These are phyloP conservation scores for Nemurella pictetii DNA, from an alignment of 2,888 invertebrate species.

Conservation along the genomic window DNA sequence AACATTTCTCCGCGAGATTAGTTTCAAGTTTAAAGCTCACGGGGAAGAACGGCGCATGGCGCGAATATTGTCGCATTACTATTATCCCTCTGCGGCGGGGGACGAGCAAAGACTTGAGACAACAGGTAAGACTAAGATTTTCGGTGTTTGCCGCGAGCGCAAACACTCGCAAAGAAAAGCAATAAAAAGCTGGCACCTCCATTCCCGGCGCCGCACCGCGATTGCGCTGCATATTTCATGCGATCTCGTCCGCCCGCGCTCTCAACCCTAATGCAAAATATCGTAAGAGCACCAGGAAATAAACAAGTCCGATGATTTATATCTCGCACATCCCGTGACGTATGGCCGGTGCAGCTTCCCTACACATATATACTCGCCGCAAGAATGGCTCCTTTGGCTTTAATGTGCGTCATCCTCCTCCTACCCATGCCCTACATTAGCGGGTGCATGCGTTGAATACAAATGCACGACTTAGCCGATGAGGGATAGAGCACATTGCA, in stretches of 20 bases:
- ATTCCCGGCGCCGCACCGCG: not conserved
- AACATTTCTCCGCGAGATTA: conserved; percentile 19
- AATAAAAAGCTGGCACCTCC: not conserved
- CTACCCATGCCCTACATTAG: not conserved
- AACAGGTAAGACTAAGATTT: not conserved
- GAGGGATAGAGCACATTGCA: not conserved
- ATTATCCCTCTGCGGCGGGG: not conserved
- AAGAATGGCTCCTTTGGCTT: not conserved
- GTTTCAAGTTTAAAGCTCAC: conserved; percentile 9
- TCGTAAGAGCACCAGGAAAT: not conserved
- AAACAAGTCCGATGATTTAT: not conserved
- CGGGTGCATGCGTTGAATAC: not conserved
- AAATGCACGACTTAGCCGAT: not conserved
- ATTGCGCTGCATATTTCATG: not conserved
- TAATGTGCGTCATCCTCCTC: not conserved
- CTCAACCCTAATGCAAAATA: not conserved
- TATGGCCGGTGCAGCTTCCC: not conserved
- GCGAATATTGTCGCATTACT: not conserved
- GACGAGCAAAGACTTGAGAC: not conserved
- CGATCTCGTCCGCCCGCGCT: not conserved
- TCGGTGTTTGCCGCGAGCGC: not conserved
- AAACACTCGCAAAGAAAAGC: not conserved
- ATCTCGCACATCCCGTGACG: not conserved
- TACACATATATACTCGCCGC: no score
- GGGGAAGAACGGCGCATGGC: not conserved